Evolutionary conservation across 2,888 invertebrate genomes (phyloP), one percentile per base, ranked within the genome.

Genomic region (Watsonalla binaria): DNA sequence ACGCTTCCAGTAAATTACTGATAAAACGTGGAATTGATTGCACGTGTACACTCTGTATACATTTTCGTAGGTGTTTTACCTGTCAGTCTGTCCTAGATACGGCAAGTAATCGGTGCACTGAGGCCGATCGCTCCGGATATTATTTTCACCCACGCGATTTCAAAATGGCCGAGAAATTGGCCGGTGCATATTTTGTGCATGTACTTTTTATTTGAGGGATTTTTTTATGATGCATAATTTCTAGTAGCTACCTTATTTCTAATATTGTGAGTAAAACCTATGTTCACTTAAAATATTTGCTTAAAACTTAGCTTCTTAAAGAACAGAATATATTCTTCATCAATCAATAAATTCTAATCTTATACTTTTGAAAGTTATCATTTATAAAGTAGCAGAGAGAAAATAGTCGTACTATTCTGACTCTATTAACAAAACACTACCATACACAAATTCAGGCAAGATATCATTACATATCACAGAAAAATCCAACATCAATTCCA

Each of bases 101-200:
- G 56, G 13, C 52, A 47, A 65, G 74, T 81, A 75, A 78, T 76
- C 70, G 74, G 68, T 52, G 54, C 56, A 52, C 54, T 56, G 55
- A 56, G 59, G 56, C 57, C 66, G 64, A 71, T 70, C 61, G 60
- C 59, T 62, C 56, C 74, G 77, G 76, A 79, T 82, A 82, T 84
- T 82, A 77, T 77, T 68, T 68, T 66, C 71, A 65, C 68, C 67
- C 72, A 76, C 72, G 75, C 78, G 63, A 78, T 70, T 76, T 60
- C 62, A 67, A 76, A 77, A 72, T 64, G 61, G 61, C 64, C 55
- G 62, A 42, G 62, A 55, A 24, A 50, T 52, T 52, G 54, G 52
- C 53, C 52, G 57, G 58, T 58, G 55, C 37, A 57, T 51, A 52
- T 56, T 54, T 53, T 59, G 54, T 24, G 54, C 52, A 57, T 54